Percentiles rank a stretch among this genome's conserved stretches.
These are phyloP conservation scores for Mantis religiosa DNA, from an alignment of 2,888 invertebrate genomes.

Conservation along the genomic window DNA sequence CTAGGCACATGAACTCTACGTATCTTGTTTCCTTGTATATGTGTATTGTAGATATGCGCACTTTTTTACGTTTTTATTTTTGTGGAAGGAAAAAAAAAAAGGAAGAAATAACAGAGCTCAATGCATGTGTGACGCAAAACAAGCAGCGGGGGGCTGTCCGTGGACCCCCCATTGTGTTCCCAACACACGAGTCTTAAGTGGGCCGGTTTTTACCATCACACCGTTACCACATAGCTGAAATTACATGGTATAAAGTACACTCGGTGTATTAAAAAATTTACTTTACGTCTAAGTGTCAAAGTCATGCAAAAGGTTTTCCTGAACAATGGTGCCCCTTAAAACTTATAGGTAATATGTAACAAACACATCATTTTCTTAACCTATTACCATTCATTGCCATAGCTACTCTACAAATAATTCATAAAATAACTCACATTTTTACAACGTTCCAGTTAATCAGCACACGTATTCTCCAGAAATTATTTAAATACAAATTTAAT, in stretches of 20 bases:
- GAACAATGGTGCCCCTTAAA: no score
- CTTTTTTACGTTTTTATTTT: neutral
- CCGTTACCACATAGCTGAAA: constrained; percentile 17
- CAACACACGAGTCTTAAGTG: constrained; percentile 4
- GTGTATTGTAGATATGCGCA: neutral
- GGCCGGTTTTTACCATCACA: constrained; percentile 11
- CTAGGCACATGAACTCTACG: neutral
- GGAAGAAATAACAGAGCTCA: neutral
- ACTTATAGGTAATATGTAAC: no score
- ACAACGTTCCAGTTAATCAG: no score
- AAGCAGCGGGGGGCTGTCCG: constrained; percentile 4
- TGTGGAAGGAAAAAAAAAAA: neutral
- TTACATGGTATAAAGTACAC: constrained; percentile 14
- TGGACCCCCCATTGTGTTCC: constrained; percentile 9
- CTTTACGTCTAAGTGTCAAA: neutral
- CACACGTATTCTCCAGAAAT: no score
- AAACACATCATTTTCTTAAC: no score
- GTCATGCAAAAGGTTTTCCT: no score
- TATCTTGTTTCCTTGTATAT: neutral
- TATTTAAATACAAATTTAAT: no score
- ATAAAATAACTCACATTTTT: no score
- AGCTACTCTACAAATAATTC: no score
- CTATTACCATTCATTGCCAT: no score
- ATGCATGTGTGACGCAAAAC: constrained; percentile 13
- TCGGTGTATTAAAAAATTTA: neutral